A percentile compares a stretch with the other conserved stretches of the same genome.
Evolutionary conservation across 2,113 vertebrate species (phyloP).

Genomic region (Oreochromis niloticus): DNA sequence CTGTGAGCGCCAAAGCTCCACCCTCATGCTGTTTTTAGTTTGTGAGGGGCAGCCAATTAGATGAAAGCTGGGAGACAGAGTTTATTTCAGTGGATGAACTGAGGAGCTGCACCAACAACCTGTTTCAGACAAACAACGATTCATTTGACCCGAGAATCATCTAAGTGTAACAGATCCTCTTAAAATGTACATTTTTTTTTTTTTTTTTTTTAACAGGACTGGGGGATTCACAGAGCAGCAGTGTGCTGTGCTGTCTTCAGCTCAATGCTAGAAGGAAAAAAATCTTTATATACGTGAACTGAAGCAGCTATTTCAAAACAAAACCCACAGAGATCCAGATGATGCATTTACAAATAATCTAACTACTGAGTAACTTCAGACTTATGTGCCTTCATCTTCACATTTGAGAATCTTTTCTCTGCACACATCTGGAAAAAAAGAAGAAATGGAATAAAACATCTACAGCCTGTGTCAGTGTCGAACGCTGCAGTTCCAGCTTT

Average conservation of each 20-base stretch:
- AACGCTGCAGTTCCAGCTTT: neutral
- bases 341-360: neutral
- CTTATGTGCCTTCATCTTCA: conserved; percentile 6
- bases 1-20: neutral
- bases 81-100: neutral
- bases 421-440: neutral
- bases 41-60: neutral
- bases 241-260: neutral
- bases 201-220: neutral
- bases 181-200: neutral
- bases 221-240: neutral
- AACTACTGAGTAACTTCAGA: neutral
- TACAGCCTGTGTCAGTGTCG: neutral
- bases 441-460: neutral
- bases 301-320: neutral
- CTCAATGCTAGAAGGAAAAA: neutral
- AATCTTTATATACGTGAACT: neutral
- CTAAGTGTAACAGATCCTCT: neutral
- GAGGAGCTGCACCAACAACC: neutral
- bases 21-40: neutral
- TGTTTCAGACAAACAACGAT: neutral
- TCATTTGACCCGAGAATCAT: neutral
- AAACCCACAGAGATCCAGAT: neutral
- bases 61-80: neutral
- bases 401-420: neutral